Base-by-base conservation (phyloP, 2,797 vertebrate genomes). In the Anomalospiza imberbis region DNA sequence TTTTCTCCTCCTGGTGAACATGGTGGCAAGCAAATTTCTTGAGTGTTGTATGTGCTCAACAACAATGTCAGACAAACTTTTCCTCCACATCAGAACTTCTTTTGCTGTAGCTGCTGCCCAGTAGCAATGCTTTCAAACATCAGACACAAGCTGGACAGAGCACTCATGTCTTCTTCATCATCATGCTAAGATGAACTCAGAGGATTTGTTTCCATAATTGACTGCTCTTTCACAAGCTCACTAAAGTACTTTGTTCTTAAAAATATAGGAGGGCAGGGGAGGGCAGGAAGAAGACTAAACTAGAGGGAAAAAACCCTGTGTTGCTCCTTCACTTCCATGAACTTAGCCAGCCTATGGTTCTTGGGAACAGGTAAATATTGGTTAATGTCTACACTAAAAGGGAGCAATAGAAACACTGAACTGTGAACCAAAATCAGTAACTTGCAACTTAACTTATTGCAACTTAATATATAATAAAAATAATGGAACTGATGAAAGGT, bases 311-410 rank as follows among this genome's bases (percentile, higher is more conserved):
- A 50, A 36, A 1, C 1, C 1, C 22, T n/a, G 28, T 62, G 21
- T 44, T 19, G 75, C 34, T 34, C 70, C 54, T 60, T 95, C 88
- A 79, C n/a, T 73, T 32, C 60, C 57, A 72, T 65, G 67, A 95
- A 95, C 51, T 74, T 60, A 89, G 36, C 16, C 55, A 91, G 40
- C 15, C 58, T 74, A 44, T 34, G 62, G 26, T 34, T 94, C 89
- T 57, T 48, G 9, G 50, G 55, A 91, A n/a, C 54, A 91, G 48
- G 31, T 76, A 82, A 90, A 74, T 6, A 57, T 12, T 22, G 48
- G 60, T 97, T 88, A 73, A 85, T 62, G 13, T 79, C 89, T 96
- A 31, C 16, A 66, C 71, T 92, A 88, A 76, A 92, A 71, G 50
- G 75, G 7, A 71, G 20, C 68, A 82, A 40, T 45, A 40, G 89